Base-by-base conservation (phyloP, 37 sponge, comb jelly and placozoan species). In the Hormiphora californensis region DNA sequence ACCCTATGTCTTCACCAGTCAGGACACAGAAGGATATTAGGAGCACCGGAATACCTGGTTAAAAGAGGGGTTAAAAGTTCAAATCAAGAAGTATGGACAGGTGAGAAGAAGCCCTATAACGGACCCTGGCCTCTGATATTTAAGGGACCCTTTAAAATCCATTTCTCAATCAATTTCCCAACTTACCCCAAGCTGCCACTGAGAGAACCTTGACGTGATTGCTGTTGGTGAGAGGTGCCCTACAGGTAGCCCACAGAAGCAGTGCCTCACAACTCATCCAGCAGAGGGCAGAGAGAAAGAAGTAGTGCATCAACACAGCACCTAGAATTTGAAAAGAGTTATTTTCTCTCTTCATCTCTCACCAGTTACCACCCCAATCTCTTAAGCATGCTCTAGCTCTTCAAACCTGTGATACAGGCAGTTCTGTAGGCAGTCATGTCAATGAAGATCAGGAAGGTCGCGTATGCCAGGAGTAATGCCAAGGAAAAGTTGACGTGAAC, bases 211-310 rank as follows among this genome's bases (percentile, higher is more conserved):
- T 8, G 9, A 65, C 37, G 17, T 65, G 67, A 35, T 65, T 65
- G 37, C 35, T 65, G 17, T 33, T 65, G 34, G 37, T 65, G 34
- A 65, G 15, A 2, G 35, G 11, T 7, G 67, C 21, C 28, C 35
- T 11, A 19, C 11, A 21, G 37, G 19, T 65, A 15, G 35, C 9
- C 11, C 35, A 65, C 7, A 65, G 9, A 32, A 36, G 34, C 28
- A 65, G 19, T 19, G 67, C 67, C 37, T 65, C 67, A 33, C 67
- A 65, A 28, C 32, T 36, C 67, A 65, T 65, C 67, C 67, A 65
- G 28, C 3, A 65, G 19, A 65, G 19, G 9, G 67, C 32, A 25
- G 37, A 35, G 38, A 65, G 17, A 38, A 65, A 28, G 28, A 65
- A 33, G 37, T 65, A 65, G 37, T 65, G 67, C 12, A 65, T 35